Percentiles rank a stretch among this genome's conserved stretches.
Evolutionary conservation across 2,113 vertebrate genomes (phyloP).

Genomic region (Rhinopomastus cyanomelas): DNA sequence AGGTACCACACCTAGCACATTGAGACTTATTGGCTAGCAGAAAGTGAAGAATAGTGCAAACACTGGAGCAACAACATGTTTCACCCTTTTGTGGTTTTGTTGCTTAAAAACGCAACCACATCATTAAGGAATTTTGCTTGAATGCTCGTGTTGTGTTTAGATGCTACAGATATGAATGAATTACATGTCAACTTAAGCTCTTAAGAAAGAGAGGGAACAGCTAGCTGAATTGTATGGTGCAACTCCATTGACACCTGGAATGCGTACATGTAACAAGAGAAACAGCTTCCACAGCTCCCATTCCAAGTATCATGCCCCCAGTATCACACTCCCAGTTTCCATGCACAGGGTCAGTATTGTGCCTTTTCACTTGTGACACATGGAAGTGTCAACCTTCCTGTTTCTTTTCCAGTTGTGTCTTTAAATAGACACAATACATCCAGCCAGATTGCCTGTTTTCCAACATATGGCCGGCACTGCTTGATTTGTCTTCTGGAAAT

Average conservation of each 20-base stretch:
- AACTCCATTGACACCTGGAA: neutral
- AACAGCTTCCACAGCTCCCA: neutral
- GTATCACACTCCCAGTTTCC: neutral
- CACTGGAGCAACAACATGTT: neutral
- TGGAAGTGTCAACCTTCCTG: slow-evolving; percentile 19
- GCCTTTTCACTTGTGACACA: neutral
- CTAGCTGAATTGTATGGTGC: neutral
- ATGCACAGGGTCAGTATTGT: neutral
- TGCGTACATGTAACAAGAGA: neutral
- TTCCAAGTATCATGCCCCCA: neutral
- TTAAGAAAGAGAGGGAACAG: neutral
- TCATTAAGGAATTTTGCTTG: neutral
- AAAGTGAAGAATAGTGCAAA: neutral
- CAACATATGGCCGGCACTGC: neutral
- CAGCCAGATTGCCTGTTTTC: slow-evolving; percentile 48
- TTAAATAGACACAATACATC: slow-evolving; percentile 42
- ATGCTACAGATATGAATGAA: neutral
- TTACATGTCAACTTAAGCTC: neutral
- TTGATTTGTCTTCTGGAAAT: slow-evolving; percentile 32
- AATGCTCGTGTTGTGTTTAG: neutral
- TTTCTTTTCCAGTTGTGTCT: slow-evolving; percentile 32
- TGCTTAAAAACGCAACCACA: neutral
- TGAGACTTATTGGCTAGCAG: slow-evolving; percentile 11
- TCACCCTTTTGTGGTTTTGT: slow-evolving; percentile 3
- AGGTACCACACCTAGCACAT: slow-evolving; percentile 5